Evolutionary conservation across 2,113 vertebrate genomes (phyloP).

Genomic region (Ranitomeya imitator): DNA sequence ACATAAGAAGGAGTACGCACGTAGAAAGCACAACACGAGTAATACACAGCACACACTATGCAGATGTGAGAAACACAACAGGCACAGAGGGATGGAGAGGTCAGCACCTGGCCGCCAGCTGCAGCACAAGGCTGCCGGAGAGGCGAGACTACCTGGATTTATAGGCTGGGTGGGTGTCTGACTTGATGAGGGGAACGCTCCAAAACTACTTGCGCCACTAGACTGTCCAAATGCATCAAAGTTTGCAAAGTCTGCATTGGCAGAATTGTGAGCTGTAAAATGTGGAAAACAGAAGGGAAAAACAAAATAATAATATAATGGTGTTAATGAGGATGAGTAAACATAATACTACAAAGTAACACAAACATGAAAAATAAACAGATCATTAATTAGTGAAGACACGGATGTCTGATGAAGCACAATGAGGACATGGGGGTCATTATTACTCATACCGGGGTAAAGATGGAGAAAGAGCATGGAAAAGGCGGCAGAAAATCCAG

Average conservation of each 20-base stretch:
- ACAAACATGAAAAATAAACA: constrained; percentile 24
- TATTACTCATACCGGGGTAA: not conserved
- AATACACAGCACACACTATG: not conserved
- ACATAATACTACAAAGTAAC: constrained; percentile 56
- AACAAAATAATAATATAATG: constrained; percentile 39
- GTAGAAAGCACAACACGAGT: not conserved
- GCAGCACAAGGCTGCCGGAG: constrained; percentile 30
- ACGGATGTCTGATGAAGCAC: not conserved
- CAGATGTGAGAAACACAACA: not conserved
- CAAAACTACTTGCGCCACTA: constrained; percentile 85
- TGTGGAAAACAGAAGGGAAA: constrained; percentile 77
- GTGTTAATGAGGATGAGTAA: constrained; percentile 75
- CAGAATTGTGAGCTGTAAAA: constrained; percentile 89
- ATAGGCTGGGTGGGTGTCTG: constrained; percentile 87
- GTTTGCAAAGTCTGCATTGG: constrained; percentile 96
- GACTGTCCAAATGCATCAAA: constrained; percentile 96
- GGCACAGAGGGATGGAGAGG: not conserved
- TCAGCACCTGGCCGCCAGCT: constrained; percentile 16
- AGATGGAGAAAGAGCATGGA: not conserved
- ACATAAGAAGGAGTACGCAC: not conserved
- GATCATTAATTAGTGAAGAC: not conserved
- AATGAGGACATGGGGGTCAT: not conserved
- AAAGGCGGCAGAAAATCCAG: too few relatives aligned
- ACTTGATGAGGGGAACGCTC: constrained; percentile 87
- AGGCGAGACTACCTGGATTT: constrained; percentile 87